Evolutionary conservation across 2,797 vertebrate genomes (phyloP), one percentile per base, ranked within the genome.

Genomic region (Danio jaintianensis): DNA sequence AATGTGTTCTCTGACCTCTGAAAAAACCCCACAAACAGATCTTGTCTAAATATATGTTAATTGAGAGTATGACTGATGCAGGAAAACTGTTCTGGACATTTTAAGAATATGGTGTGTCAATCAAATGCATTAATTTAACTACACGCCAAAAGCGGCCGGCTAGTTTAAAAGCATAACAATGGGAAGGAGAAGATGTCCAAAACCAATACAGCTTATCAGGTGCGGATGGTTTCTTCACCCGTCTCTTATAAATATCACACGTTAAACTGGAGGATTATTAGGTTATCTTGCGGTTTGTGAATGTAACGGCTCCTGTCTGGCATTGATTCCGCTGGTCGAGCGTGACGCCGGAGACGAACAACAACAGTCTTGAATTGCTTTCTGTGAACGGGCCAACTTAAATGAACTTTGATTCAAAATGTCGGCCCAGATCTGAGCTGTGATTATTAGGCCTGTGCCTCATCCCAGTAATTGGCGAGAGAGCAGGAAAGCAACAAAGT

Each of bases 41-140:
- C 92, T 95, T 95, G 91, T 95, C 87, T 92, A 97, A 98, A 96
- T 96, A 96, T 96, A 96, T 94, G 84, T 95, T 91, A 92, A 94
- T 92, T 93, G 29, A 29, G 29, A 29, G 1, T 86, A 89, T 91
- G 92, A 94, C 89, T 89, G 76, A 78, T 80, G 87, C 83, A 88
- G 90, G 89, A 85, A 92, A 92, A 89, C 92, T 89, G 90, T 92
- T 82, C 84, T 85, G 85, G 89, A 87, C 89, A 90, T 93, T 93
- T 93, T 87, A 84, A 92, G 92, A 94, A 91, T 94, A 91, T 73
- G 83, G 75, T 81, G 88, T 94, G 94, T 94, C 96, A 94, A 88
- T 96, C 95, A 95, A 75, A 83, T 82, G 85, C 87, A 87, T 77
- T 8, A 2, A 62, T 85, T 82, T 91, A 94, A 95, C 91, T 89